Conservation (phyloP, 2,797 vertebrate genomes). For the Scolopax rusticola region DNA sequence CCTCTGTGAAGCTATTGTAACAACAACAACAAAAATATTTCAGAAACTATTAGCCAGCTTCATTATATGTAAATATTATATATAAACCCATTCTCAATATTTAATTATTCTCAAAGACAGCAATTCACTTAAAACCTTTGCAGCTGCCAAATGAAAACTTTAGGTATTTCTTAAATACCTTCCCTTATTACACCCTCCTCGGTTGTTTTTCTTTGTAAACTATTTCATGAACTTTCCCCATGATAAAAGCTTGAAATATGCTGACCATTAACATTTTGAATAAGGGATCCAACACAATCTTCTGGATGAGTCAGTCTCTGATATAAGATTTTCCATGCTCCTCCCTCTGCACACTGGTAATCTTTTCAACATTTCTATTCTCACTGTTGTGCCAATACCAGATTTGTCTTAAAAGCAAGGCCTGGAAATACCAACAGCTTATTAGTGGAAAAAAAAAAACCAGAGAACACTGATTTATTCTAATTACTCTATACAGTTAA, state of each 20-base stretch:
- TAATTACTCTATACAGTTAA: background rate
- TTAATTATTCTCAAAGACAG: background rate
- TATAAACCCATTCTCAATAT: background rate
- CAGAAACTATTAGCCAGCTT: background rate
- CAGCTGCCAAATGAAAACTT: background rate
- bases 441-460: background rate
- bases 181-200: background rate
- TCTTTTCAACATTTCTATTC: conserved; percentile 24
- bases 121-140: background rate
- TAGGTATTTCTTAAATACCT: background rate
- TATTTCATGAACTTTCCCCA: background rate
- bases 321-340: background rate
- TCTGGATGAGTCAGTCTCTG: conserved; percentile 29
- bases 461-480: background rate
- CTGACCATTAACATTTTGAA: background rate
- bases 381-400: background rate
- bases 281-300: background rate
- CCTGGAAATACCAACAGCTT: conserved; percentile 13
- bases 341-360: conserved; percentile 21
- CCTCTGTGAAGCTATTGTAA: background rate
- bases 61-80: background rate
- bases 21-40: background rate
- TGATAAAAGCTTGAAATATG: background rate
- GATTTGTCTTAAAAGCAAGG: background rate
- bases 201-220: background rate